A percentile compares a stretch with the other conserved stretches of the same genome.
These are phyloP conservation scores for Amia ocellicauda DNA, from an alignment of 2,113 vertebrate genomes.

Conservation along the genomic window DNA sequence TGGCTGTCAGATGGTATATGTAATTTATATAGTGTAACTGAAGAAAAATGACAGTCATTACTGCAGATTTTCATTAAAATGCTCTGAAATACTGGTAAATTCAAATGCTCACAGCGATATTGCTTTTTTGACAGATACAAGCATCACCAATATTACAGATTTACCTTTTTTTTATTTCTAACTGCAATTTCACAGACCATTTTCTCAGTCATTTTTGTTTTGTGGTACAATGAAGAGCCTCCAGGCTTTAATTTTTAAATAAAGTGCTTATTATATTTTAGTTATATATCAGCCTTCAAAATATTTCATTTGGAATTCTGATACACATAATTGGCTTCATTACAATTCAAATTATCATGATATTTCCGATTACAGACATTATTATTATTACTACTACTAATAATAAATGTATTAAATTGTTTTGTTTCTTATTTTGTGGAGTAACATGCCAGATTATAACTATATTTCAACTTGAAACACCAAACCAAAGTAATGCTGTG, in stretches of 20 bases:
- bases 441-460: too few species aligned
- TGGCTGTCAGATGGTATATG: conserved; percentile 52
- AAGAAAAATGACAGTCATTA: conserved; percentile 53
- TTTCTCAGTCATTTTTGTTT: neutral
- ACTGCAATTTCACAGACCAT: conserved; percentile 20
- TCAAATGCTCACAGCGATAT: conserved; percentile 37
- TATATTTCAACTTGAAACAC: too few species aligned
- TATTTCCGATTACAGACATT: too few species aligned
- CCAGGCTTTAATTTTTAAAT: neutral
- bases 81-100: conserved; percentile 18
- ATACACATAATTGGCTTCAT: neutral
- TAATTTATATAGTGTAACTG: conserved; percentile 59
- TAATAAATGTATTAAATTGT: too few species aligned
- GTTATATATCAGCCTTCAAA: neutral
- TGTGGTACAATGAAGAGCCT: neutral
- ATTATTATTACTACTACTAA: too few species aligned
- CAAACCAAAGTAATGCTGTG: too few species aligned
- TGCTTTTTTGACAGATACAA: conserved; percentile 30
- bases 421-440: too few species aligned
- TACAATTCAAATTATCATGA: neutral
- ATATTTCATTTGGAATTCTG: neutral
- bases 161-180: conserved; percentile 15
- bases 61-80: conserved; percentile 34
- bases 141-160: conserved; percentile 25
- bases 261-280: neutral